A percentile compares a stretch with the other conserved stretches of the same genome.
These are phyloP conservation scores for Stenchaetothrips biformis DNA, from an alignment of 2,888 invertebrate genomes.

Conservation along the genomic window DNA sequence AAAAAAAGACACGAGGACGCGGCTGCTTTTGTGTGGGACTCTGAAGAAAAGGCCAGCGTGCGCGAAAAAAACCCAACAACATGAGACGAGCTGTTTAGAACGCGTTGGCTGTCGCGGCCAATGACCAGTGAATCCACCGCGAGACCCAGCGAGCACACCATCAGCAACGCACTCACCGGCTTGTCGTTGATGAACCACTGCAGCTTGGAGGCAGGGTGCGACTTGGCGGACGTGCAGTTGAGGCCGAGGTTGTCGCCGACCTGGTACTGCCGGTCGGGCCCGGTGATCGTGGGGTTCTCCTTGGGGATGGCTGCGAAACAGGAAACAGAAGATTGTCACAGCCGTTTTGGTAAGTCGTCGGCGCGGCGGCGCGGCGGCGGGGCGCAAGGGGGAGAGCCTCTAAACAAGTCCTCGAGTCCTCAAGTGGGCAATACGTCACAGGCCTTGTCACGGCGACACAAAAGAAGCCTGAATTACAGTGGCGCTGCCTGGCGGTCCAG, in stretches of 20 bases:
- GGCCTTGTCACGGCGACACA: not conserved
- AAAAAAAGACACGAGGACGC: no score
- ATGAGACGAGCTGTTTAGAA: no score
- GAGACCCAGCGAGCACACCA: no score
- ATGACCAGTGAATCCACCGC: no score
- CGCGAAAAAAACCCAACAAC: no score
- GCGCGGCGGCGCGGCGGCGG: not conserved
- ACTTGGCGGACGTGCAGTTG: constrained; percentile 52
- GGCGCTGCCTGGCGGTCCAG: not conserved
- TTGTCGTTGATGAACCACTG: constrained; percentile 52
- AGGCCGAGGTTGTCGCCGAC: constrained; percentile 50
- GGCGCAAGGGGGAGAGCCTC: not conserved
- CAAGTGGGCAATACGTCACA: constrained; percentile 20
- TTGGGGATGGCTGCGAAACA: constrained; percentile 46
- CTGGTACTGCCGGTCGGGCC: constrained; percentile 49
- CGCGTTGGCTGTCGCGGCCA: no score
- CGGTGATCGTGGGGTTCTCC: constrained; percentile 50
- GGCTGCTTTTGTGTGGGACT: no score
- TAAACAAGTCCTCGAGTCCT: constrained; percentile 15
- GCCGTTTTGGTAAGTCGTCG: not conserved
- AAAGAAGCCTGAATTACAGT: constrained; percentile 2
- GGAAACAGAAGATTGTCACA: constrained; percentile 32
- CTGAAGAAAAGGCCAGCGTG: no score
- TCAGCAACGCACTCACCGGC: constrained; percentile 43
- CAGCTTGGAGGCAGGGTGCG: constrained; percentile 49